Conservation (phyloP, 2,888 invertebrate species). For the Pardosa pseudoannulata region DNA sequence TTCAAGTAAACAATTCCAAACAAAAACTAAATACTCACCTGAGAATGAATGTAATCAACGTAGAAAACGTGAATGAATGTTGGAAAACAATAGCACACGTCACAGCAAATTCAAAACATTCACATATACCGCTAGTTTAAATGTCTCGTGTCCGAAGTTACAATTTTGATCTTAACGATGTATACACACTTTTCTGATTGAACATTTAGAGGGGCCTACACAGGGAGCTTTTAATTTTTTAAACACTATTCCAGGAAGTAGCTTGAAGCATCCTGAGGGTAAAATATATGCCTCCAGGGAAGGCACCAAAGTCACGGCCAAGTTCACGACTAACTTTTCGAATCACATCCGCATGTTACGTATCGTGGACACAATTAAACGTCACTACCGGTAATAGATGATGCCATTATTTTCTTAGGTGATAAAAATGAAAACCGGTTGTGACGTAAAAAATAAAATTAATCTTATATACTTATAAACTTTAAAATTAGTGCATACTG, state of each 20-base stretch:
- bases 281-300: constrained; percentile 64
- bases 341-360: constrained; percentile 61
- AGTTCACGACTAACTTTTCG: constrained; percentile 69
- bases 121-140: constrained; percentile 23
- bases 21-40: constrained; percentile 28
- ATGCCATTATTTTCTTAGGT: constrained; percentile 27
- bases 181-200: not conserved
- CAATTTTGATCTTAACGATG: not conserved
- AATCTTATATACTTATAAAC: too few species aligned
- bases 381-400: constrained; percentile 58
- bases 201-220: constrained; percentile 2
- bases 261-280: constrained; percentile 44
- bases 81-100: constrained; percentile 66
- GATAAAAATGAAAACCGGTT: too few species aligned
- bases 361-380: constrained; percentile 52
- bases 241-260: constrained; percentile 47
- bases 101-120: constrained; percentile 70
- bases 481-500: too few species aligned
- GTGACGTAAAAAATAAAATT: too few species aligned
- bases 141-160: constrained; percentile 1
- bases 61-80: constrained; percentile 31
- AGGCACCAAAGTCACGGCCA: constrained; percentile 69
- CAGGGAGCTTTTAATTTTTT: constrained; percentile 8
- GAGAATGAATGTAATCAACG: constrained; percentile 13
- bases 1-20: not conserved